phyloP scores from a whole-genome alignment of 2,888 invertebrate genomes.

The Hirtodrosophila trivittata region DNA sequence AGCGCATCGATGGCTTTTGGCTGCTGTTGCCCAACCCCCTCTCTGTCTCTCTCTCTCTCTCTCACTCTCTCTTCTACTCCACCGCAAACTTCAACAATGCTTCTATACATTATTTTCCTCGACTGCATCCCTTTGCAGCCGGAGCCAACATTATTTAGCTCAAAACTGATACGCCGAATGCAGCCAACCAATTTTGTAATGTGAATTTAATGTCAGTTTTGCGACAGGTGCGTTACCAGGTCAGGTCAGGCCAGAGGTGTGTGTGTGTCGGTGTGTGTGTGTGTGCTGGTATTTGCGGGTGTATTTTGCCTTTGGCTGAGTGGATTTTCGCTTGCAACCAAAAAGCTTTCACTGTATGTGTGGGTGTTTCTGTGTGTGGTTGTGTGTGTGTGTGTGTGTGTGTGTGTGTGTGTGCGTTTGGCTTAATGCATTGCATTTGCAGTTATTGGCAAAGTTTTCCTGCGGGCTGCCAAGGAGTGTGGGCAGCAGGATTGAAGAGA shows the following conservation, averaged over 20 bases:
- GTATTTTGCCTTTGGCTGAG: constrained; percentile 36
- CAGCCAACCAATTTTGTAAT: constrained; percentile 76
- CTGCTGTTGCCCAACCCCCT: constrained; percentile 22
- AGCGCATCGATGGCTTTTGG: constrained; percentile 73
- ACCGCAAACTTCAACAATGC: no score
- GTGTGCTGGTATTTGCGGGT: constrained; percentile 1
- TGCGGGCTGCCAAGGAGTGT: constrained; percentile 36
- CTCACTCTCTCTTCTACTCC: background rate
- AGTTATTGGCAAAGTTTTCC: constrained; percentile 71
- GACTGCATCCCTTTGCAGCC: background rate
- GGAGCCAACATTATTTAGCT: constrained; percentile 52
- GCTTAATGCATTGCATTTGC: constrained; percentile 74
- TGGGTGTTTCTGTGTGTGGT: constrained; percentile 2
- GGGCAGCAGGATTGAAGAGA: background rate
- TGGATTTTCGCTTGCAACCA: constrained; percentile 33
- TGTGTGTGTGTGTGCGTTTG: constrained; percentile 9
- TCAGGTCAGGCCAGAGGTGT: constrained; percentile 10
- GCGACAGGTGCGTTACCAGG: constrained; percentile 71
- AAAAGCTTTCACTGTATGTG: constrained; percentile 39
- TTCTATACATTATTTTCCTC: background rate
- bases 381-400: constrained; percentile 14
- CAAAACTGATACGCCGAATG: constrained; percentile 73
- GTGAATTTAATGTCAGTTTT: constrained; percentile 76
- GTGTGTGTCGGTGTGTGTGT: constrained; percentile 1
- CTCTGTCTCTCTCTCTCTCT: constrained; percentile 1